These are phyloP conservation scores for Phrynocephalus forsythii DNA, from an alignment of 2,797 vertebrate genomes.

Conservation along the genomic window DNA sequence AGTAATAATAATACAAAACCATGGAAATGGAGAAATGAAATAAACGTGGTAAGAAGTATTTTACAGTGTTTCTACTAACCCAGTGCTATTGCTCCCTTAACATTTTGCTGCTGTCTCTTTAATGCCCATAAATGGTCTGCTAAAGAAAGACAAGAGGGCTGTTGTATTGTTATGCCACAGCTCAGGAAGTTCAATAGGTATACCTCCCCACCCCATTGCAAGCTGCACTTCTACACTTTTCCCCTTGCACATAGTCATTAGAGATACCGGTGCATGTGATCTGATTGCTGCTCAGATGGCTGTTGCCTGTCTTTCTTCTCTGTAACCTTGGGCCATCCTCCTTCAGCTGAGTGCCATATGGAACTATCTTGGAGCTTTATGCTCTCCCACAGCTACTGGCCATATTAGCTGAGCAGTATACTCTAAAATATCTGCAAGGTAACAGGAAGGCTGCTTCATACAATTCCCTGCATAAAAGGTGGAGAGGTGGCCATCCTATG, in stretches of 20 bases:
- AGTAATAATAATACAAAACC: not conserved
- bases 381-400: too few relatives aligned
- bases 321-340: not conserved
- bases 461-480: not conserved
- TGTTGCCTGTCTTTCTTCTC: not conserved
- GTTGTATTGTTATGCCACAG: not conserved
- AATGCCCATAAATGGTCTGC: not conserved
- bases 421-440: not conserved
- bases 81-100: not conserved
- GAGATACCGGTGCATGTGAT: not conserved
- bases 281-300: not conserved
- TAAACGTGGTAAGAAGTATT: not conserved
- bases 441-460: not conserved
- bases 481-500: too few relatives aligned
- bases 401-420: not conserved
- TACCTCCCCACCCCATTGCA: not conserved
- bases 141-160: not conserved
- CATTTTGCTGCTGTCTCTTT: not conserved
- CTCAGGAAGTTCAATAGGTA: not conserved
- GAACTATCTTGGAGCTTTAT: not conserved
- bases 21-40: not conserved
- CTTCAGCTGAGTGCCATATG: not conserved
- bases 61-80: not conserved
- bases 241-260: not conserved
- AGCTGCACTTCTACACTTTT: not conserved